These are phyloP conservation scores for Rhinichthys osculus DNA, from an alignment of 2,797 vertebrate genomes.

Conservation along the genomic window DNA sequence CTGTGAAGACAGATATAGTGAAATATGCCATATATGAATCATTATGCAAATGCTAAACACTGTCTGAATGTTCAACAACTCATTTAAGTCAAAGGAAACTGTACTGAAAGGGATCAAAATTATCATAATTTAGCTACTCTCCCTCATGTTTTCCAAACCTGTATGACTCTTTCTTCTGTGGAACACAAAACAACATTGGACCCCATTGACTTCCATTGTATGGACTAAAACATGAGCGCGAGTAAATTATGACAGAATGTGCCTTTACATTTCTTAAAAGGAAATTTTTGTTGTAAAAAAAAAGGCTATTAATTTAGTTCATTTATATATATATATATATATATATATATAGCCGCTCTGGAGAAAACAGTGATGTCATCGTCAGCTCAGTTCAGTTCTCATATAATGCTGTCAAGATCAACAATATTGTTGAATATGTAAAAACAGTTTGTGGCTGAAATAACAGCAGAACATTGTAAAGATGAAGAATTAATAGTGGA, in stretches of 20 bases:
- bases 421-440: background rate
- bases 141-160: background rate
- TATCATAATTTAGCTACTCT: background rate
- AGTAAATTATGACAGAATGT: too few species aligned
- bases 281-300: too few species aligned
- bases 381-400: too few species aligned
- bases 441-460: background rate
- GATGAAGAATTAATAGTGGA: background rate
- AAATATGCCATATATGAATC: background rate
- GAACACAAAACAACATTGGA: background rate
- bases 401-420: too few species aligned
- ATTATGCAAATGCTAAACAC: background rate
- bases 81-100: background rate
- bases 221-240: too few species aligned
- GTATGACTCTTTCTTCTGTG: background rate
- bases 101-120: background rate
- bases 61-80: background rate
- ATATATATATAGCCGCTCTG: too few species aligned
- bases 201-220: background rate
- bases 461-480: background rate
- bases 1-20: background rate
- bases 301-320: too few species aligned
- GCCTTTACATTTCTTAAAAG: background rate
- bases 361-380: too few species aligned
- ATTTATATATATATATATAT: too few species aligned